Evolutionary conservation across 2,113 vertebrate species (phyloP), one percentile per base, ranked within the genome.

Genomic region (Hipposideros armiger): DNA sequence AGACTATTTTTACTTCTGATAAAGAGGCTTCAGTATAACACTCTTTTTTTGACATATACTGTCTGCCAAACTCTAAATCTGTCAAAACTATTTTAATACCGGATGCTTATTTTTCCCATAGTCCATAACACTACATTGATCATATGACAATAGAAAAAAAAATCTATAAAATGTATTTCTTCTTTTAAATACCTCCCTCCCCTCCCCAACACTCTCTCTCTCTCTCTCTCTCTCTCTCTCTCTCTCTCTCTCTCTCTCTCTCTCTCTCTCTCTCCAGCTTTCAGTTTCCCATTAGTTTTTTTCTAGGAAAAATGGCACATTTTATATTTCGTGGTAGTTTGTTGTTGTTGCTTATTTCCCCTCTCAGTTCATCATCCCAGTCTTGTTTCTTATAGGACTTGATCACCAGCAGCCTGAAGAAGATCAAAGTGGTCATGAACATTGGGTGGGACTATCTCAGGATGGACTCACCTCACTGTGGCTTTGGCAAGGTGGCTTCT

Each of bases 361-460:
- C 36, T 66, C 60, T 73, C 11, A 2, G 26, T 60, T 94, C 45
- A 70, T 14, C 14, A 20, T 45, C 67, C 26, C 30, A 54, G 11
- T 69, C 81, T 94, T 91, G 8, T 90, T 86, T 83, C 73, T 90
- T 62, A 28, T 0, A 98, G 97, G 64, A 94, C 20, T 98, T 96
- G 80, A 66, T 98, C 52, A 72, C 9, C 7, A 11, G 14, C 22
- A 93, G 16, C 24, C 74, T 96, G 16, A 11, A 10, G 30, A 93
- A 84, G 11, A 32, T 73, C 28, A 70, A 70, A 6, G 4, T 8
- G 11, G 0, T 58, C 0, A 3, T 14, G 20, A 5, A 3, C 97
- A 96, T 78, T 97, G 97, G 97, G 95, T 97, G 3, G 89, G 78
- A 26, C 8, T 96, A 16, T 76, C 70, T 80, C 86, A 90, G 50